Base-by-base conservation (phyloP, 1,140 invertebrate genomes). In the Drosophila parabipectinata region DNA sequence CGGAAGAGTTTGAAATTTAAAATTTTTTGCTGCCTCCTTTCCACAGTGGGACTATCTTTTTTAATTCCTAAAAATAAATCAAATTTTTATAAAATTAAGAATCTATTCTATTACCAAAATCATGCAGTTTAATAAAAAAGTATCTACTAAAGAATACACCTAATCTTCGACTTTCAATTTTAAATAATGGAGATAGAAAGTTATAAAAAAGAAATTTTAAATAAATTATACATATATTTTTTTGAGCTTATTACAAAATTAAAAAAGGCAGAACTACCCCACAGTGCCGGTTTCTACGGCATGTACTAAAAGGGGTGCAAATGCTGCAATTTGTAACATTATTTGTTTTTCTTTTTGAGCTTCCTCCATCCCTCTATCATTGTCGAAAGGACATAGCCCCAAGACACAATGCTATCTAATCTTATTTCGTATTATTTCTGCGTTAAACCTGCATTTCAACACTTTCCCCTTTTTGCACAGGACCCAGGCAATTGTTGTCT, bases 361-460 rank as follows among this genome's bases (percentile, higher is more conserved):
- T 52, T 41, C 26, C 37, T 54, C 30, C 54, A n/a, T 34, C 37
- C 18, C 24, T 39, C 3, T 12, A 50, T 10, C 48, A 48, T 30
- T 21, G 10, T 26, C 45, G 34, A 69, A 44, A 39, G 30, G 45
- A 63, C 69, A 64, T 48, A 58, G 72, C 77, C 47, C 18, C 56
- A 73, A 81, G 76, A 83, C 84, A 88, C 87, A 90, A 78, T 90
- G 66, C 69, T 90, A 90, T 90, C 88, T 90, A 90, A 90, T 90
- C 88, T 90, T 74, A 81, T 88, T 88, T 73, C 77, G 72, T 67
- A 90, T 90, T 90, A 90, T 90, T 90, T 88, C 64, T 68, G 53
- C 67, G 77, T 90, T 90, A 88, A 90, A 84, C 82, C 79, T 78
- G 67, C 79, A 87, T 85, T 85, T 90, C 82, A 81, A 67, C 87